These are phyloP conservation scores for Gorsachius magnificus DNA, from an alignment of 2,797 vertebrate genomes.

Conservation along the genomic window DNA sequence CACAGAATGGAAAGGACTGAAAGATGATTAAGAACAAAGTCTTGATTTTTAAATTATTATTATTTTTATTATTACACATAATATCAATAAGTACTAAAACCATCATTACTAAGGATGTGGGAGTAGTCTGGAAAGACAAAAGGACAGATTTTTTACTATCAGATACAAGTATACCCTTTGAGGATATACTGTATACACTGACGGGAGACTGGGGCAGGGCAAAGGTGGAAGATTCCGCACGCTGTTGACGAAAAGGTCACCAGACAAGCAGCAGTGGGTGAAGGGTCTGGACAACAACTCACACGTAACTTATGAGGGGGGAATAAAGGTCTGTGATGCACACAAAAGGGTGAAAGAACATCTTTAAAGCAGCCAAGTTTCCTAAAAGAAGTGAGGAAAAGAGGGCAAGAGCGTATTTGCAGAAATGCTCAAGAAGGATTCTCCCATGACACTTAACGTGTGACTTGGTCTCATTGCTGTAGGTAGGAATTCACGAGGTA, in stretches of 20 bases:
- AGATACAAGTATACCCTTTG: background rate
- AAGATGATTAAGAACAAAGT: background rate
- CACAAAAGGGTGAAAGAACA: background rate
- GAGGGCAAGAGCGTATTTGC: background rate
- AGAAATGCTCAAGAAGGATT: background rate
- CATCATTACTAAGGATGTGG: background rate
- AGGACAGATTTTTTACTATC: background rate
- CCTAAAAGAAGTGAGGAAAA: background rate
- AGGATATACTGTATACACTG: background rate
- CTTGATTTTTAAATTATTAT: background rate
- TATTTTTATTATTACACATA: background rate
- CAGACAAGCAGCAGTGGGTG: background rate
- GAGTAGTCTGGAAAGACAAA: background rate
- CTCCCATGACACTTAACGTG: background rate
- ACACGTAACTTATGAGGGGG: accelerated
- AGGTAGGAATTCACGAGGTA: background rate
- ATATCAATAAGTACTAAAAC: background rate
- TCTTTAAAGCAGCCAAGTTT: background rate
- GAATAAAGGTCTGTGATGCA: background rate
- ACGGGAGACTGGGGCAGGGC: background rate
- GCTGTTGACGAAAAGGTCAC: background rate
- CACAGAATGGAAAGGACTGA: background rate
- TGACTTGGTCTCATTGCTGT: background rate
- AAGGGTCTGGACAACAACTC: background rate
- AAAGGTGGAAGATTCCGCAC: background rate